phyloP scores from a whole-genome alignment of 2,797 vertebrate genomes.

The Acropternis orthonyx region DNA sequence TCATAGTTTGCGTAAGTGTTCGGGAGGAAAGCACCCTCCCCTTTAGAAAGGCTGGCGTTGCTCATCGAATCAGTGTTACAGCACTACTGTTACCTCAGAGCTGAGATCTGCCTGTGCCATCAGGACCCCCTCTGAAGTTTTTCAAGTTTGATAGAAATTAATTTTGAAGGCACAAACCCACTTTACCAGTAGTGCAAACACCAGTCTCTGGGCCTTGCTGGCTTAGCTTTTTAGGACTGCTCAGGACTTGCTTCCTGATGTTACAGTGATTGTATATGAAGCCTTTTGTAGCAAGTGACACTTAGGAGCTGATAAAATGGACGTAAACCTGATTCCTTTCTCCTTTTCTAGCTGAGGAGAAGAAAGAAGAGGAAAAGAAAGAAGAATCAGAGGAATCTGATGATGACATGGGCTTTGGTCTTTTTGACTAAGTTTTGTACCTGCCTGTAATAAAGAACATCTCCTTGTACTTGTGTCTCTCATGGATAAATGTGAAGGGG shows the following conservation, averaged over 20 bases:
- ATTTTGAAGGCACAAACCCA: neutral
- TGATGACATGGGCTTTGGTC: conserved; percentile 98
- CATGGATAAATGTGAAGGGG: neutral
- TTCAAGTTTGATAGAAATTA: rapidly evolving
- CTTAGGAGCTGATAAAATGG: rapidly evolving
- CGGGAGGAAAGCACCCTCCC: rapidly evolving
- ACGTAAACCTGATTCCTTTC: neutral
- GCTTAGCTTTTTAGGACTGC: too few relatives aligned
- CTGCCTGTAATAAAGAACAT: conserved; percentile 65
- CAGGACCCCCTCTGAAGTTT: too few relatives aligned
- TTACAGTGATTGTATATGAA: rapidly evolving
- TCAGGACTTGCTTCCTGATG: neutral
- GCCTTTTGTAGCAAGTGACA: rapidly evolving
- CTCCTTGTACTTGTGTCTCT: rapidly evolving
- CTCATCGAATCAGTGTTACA: rapidly evolving
- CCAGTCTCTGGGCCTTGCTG: rapidly evolving
- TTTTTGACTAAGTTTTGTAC: conserved; percentile 90
- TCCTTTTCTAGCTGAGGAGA: conserved; percentile 85
- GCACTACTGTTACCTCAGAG: rapidly evolving
- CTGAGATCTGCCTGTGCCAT: rapidly evolving
- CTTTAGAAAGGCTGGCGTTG: neutral
- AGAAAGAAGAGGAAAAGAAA: conserved; percentile 98
- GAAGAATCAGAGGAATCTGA: conserved; percentile 97
- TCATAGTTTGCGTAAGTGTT: rapidly evolving
- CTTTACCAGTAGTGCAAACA: rapidly evolving